Conservation (phyloP, 1,140 invertebrate species). For the Anthonomus grandis region DNA sequence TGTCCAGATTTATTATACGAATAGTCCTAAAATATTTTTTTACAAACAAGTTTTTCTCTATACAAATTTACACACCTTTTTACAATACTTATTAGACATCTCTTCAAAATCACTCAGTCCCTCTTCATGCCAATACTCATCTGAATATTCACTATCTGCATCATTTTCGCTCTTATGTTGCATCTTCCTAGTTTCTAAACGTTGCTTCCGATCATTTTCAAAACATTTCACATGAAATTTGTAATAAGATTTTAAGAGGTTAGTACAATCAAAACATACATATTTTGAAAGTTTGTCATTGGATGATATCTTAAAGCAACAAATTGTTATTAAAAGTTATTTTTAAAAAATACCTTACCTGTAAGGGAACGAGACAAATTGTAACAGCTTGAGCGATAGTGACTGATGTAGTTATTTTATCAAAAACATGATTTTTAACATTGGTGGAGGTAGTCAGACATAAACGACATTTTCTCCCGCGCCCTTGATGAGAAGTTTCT, state of each 20-base stretch:
- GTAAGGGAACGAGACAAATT: constrained; percentile 26
- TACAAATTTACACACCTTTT: no score
- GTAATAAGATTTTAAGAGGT: constrained; percentile 21
- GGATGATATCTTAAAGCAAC: constrained; percentile 29
- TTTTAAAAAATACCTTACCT: constrained; percentile 22
- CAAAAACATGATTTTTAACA: constrained; percentile 22
- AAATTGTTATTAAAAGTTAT: no score
- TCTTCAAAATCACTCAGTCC: constrained; percentile 17
- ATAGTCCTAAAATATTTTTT: no score
- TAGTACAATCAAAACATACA: constrained; percentile 33
- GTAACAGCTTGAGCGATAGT: constrained; percentile 25
- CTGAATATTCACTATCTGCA: constrained; percentile 14
- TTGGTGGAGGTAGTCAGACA: constrained; percentile 12
- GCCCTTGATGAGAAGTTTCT: no score
- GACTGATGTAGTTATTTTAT: constrained; percentile 15
- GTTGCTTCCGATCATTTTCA: constrained; percentile 22
- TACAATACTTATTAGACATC: no score
- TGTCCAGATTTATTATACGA: no score
- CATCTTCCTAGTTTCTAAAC: neutral
- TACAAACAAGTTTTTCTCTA: no score
- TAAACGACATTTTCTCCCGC: constrained; percentile 17
- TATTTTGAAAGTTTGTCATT: constrained; percentile 35
- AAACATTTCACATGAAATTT: constrained; percentile 24
- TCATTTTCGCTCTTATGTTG: constrained; percentile 3
- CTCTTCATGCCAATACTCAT: constrained; percentile 18